Evolutionary conservation across 2,113 vertebrate species (phyloP), one percentile per base, ranked within the genome.

Genomic region (Hipposideros armiger): DNA sequence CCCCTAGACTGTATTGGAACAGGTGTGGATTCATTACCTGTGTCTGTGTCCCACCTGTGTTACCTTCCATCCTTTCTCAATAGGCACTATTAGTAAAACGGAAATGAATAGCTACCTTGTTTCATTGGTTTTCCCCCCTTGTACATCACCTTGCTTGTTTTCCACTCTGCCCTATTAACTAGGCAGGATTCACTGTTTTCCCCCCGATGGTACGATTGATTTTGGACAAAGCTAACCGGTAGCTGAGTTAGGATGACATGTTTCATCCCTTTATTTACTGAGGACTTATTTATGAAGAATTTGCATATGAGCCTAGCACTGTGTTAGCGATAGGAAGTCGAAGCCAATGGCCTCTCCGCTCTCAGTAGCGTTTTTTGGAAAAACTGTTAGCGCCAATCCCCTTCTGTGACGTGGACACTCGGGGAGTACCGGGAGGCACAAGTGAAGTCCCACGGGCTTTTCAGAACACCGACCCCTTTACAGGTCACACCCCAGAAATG

Each of bases 391-490:
- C 13, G 52, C 52, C 16, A 30, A 32, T 5, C 11, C 64, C 15
- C 64, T 66, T 47, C 47, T 47, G 7, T 47, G 47, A 7, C 7
- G 47, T 47, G 47, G 47, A 47, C 47, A 47, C 47, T 7, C 47
- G 8, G 47, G 47, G 47, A 7, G 8, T 47, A 47, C 47, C 47
- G 47, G 47, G 47, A 2, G 47, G 11, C 20, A 14, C 28, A 3
- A 3, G 2, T 4, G 9, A 9, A 36, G 4, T 47, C 19, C 5
- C 24, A 13, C 8, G n/a, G 2, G 1, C 4, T 45, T 45, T 15
- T 40, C 30, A 15, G n/a, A 42, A 11, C 0, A 13, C 40, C 3
- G 3, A 0, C 67, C 16, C 52, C 52, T 17, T 45, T 13, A 3
- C 4, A 52, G 7, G 17, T 22, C 62, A 7, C 80, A 62, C 42